Percentiles rank a stretch among this genome's conserved stretches.
These are phyloP conservation scores for Oligia latruncula DNA, from an alignment of 2,888 invertebrate genomes.

Conservation along the genomic window DNA sequence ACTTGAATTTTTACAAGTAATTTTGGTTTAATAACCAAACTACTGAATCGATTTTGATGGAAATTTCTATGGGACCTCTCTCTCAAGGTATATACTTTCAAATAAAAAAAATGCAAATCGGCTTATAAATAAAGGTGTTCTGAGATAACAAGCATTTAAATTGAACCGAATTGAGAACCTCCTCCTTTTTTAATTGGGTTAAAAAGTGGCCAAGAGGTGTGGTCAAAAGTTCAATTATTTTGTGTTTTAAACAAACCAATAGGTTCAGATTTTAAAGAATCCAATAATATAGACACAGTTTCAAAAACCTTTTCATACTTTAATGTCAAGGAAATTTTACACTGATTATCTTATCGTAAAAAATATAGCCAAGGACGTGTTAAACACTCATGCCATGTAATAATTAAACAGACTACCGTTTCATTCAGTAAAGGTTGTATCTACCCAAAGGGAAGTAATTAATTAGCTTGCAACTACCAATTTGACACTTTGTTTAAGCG, in stretches of 20 bases:
- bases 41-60: too few species aligned
- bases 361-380: constrained; percentile 31
- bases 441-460: background rate
- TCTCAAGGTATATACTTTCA: too few species aligned
- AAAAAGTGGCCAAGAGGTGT: too few species aligned
- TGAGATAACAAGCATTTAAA: too few species aligned
- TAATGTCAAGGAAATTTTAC: constrained; percentile 15
- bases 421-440: background rate
- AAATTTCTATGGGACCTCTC: too few species aligned
- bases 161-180: too few species aligned
- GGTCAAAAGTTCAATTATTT: background rate
- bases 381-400: constrained; percentile 8
- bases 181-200: too few species aligned
- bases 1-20: too few species aligned
- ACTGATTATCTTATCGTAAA: constrained; percentile 24
- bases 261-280: background rate
- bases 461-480: background rate
- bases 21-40: too few species aligned
- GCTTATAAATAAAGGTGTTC: too few species aligned
- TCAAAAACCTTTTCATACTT: background rate
- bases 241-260: background rate
- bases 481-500: background rate
- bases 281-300: background rate
- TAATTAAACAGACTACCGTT: constrained; percentile 11
- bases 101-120: too few species aligned